Evolutionary conservation across 2,797 vertebrate species (phyloP).

Genomic region (Crenichthys baileyi): DNA sequence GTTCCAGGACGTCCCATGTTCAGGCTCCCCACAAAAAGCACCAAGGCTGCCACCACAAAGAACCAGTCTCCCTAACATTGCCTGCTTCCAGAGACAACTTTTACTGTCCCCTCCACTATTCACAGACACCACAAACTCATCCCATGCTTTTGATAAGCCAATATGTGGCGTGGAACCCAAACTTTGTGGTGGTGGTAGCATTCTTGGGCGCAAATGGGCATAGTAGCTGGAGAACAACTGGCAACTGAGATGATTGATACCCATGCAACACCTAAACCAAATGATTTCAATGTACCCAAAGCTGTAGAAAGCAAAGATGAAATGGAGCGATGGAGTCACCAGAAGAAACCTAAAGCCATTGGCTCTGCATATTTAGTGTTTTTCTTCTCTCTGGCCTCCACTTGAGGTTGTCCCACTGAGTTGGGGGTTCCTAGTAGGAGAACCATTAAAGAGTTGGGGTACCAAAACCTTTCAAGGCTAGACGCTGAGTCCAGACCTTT

Average conservation of each 20-base stretch:
- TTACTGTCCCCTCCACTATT: constrained; percentile 29
- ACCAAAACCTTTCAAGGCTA: constrained; percentile 87
- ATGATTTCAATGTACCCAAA: constrained; percentile 85
- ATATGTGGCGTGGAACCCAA: constrained; percentile 84
- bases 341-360: constrained; percentile 88
- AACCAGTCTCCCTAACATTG: constrained; percentile 90
- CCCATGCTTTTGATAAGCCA: constrained; percentile 91
- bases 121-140: constrained; percentile 82
- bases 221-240: constrained; percentile 89
- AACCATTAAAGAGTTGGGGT: constrained; percentile 89
- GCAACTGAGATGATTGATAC: constrained; percentile 84
- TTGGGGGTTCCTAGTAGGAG: constrained; percentile 85
- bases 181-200: constrained; percentile 87
- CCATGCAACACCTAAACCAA: constrained; percentile 81
- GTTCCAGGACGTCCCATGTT: constrained; percentile 85
- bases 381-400: constrained; percentile 87
- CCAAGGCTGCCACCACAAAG: constrained; percentile 81
- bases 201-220: constrained; percentile 83
- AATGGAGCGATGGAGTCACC: constrained; percentile 84
- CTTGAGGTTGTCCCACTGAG: no score
- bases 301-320: constrained; percentile 87
- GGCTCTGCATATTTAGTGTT: constrained; percentile 92
- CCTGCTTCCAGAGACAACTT: constrained; percentile 53
- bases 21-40: constrained; percentile 81
- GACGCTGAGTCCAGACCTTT: constrained; percentile 89